Evolutionary conservation across 2,113 vertebrate genomes (phyloP), one percentile per base, ranked within the genome.

Genomic region (Garra rufa): DNA sequence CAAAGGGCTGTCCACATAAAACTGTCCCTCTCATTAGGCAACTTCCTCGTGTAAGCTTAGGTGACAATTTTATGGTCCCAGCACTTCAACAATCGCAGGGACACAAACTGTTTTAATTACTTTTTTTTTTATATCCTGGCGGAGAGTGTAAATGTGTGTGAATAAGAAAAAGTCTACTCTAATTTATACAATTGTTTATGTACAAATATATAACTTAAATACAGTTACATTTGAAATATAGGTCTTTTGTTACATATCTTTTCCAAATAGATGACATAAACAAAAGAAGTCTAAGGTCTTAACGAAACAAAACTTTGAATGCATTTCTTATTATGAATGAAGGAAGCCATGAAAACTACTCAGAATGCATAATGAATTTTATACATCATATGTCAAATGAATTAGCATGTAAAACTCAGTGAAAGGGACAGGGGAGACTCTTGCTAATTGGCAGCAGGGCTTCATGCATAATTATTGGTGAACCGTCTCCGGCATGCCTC

Each of bases 61-160:
- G 94, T 92, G 95, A 97, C 95, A 96, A 97, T 96, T 97, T 97
- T 97, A 98, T 89, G 90, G 94, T 92, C 93, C 89, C 92, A 90
- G 94, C 94, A 94, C 92, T 93, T 93, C 82, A 91, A 91, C 95
- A 95, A 95, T 94, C 93, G 92, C 91, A 91, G 85, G 92, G 89
- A 94, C 89, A 70, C 87, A 88, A 88, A 92, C 90, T 76, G 87
- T 90, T 95, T 94, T 95, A 95, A 95, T 95, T 92, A 94, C 90
- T 83, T 89, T 67, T 48, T n/a, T 69, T 90, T 89, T 90, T 76
- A 87, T 78, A 85, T 88, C 85, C 34, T 1, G n/a, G 15, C 21
- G 15, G 10, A 55, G 65, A 50, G 82, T 57, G 17, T 61, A 76
- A 65, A 74, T 67, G 55, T n/a, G 34, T 48, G 46, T 30, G 46